Evolutionary conservation across 2,113 vertebrate genomes (phyloP), one percentile per base, ranked within the genome.

Genomic region (Callipepla squamata): DNA sequence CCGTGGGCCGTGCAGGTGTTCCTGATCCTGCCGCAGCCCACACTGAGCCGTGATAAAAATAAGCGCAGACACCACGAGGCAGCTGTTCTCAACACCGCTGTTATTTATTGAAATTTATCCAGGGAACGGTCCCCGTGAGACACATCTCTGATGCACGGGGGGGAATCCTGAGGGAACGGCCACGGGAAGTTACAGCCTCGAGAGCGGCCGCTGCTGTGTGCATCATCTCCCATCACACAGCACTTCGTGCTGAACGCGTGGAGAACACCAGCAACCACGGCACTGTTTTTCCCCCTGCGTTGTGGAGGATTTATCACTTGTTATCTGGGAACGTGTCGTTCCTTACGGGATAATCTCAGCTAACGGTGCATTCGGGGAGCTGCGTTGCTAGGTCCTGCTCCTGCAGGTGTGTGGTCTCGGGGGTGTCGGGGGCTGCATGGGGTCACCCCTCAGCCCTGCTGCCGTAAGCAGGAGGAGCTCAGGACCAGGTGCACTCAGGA

Each of bases 11-110:
- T 16, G 28, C 2, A 6, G 76, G 78, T 53, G 45, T 90, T 92
- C 83, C 84, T 36, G 50, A 3, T 36, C 18, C 10, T 67, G 4
- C 8, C 32, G 85, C 9, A 87, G 92, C 92, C 83, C n/a, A 2
- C 2, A 0, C 65, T 72, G 65, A n/a, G 36, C 25, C 32, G 6
- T 0, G 0, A 26, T 55, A 15, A 62, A 85, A 61, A 22, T 32
- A 17, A 80, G 30, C 1, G 14, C 42, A 75, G 50, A 7, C 17
- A 5, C 11, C 13, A 13, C n/a, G 47, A 40, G 58, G 45, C 81
- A 83, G 86, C 91, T 83, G 77, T 86, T 58, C 30, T 47, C 88
- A 34, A 26, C 66, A 18, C 19, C 16, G 4, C 26, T 12, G 2
- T 68, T 23, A 13, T 21, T 34, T 68, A 2, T 14, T 87, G 90